Base-by-base conservation (phyloP, 2,113 vertebrate genomes). In the Ctenomys sociabilis region DNA sequence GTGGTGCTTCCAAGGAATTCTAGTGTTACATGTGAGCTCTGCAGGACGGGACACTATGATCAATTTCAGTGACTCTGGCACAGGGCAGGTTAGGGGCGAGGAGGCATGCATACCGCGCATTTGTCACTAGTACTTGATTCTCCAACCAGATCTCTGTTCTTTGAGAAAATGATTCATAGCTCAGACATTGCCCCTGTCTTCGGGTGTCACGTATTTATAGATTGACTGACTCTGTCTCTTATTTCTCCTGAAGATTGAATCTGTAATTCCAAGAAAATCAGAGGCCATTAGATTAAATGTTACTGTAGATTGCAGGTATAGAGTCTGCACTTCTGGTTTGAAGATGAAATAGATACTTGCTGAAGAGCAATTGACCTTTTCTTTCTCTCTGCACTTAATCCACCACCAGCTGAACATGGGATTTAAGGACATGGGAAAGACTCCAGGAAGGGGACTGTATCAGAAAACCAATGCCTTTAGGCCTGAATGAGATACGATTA, bases 291-390 rank as follows among this genome's bases (percentile, higher is more conserved):
- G 61, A 11, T 80, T 78, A 72, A 77, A 35, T 91, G 89, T 78
- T 57, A 83, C 28, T 14, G 1, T 70, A 28, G 80, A 63, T 61
- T 85, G 82, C 5, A 77, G 28, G 30, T 52, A 0, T 40, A 72
- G 45, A 85, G 45, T 59, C 43, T 80, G 17, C 19, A 64, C 35
- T 77, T 96, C 14, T 28, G 35, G 14, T 49, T 37, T 64, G n/a
- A 92, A 95, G 90, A 87, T 72, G 80, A 93, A 88, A 77, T 63
- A 85, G 28, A 68, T 72, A 43, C 63, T 93, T 96, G n/a, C 43
- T 63, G 91, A 91, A 81, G 35, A 84, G 35, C 24, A 84, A 10
- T n/a, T 90, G 26, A 40, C 17, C 28, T 92, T 84, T 70, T 35
- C n/a, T 87, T 81, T 90, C 16, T 82, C 17, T 13, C 63, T 43